Base-by-base conservation (phyloP, 2,797 vertebrate species). In the Anguilla obscura region DNA sequence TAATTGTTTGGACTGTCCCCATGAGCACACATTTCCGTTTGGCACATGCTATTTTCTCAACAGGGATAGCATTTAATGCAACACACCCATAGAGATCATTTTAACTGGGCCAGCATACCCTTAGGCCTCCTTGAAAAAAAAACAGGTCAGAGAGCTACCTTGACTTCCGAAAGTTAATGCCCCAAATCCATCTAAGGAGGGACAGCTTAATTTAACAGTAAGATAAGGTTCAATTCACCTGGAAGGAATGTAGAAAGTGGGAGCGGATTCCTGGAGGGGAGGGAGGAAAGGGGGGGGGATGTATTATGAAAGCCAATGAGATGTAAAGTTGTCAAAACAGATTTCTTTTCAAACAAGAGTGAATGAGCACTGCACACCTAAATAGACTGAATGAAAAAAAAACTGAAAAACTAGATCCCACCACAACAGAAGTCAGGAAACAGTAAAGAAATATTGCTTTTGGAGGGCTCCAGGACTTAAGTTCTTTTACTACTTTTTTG, bases 321-420 rank as follows among this genome's bases (percentile, higher is more conserved):
- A 94, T 91, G 92, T 93, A 88, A 94, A 92, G 93, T 94, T 95
- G 92, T 94, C 93, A 94, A 76, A 85, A 95, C 93, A 95, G 40
- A 90, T 92, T 91, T 93, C 66, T 90, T 88, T 90, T 80, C 69
- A 85, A 90, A 92, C 36, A 33, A 18, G 50, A 79, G 69, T 14
- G 24, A 58, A 36, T 56, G 52, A 85, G 50, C 58, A 85, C 33
- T 21, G n/a, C 3, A n/a, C 90, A 91, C 24, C 92, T 89, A 92
- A 94, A 93, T 91, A 89, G 84, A 85, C 85, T 91, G 93, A 93
- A 93, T 90, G 89, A 89, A 79, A 90, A 87, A 40, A 87, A 76
- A 87, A 87, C 88, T 91, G 87, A 91, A 92, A 88, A 92, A 92
- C 86, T 88, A 93, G 91, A 94, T 94, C 93, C 93, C 89, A 88